Conservation (phyloP, 2,113 vertebrate species). For the Theristicus caerulescens region DNA sequence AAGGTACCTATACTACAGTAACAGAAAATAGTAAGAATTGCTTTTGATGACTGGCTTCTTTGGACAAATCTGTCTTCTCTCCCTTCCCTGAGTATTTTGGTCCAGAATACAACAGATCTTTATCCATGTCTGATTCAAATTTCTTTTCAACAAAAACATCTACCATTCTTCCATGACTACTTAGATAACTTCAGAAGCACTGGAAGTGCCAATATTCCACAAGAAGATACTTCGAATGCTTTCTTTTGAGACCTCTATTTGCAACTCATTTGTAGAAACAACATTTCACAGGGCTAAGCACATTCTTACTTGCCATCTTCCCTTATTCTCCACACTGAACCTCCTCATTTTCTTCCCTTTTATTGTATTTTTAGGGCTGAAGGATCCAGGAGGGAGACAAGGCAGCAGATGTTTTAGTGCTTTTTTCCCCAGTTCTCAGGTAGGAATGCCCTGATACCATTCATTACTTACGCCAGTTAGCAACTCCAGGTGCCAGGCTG, state of each 20-base stretch:
- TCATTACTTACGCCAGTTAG: background rate
- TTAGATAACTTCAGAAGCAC: background rate
- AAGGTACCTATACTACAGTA: background rate
- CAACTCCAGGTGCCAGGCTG: background rate
- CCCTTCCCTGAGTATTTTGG: background rate
- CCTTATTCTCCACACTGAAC: background rate
- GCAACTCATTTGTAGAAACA: background rate
- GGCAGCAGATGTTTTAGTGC: background rate
- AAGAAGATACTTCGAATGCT: background rate
- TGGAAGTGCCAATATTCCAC: background rate
- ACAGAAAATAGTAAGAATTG: background rate
- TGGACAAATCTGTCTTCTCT: background rate
- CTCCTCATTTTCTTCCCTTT: background rate
- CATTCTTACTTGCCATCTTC: background rate
- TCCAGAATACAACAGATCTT: background rate
- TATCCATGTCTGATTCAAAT: background rate
- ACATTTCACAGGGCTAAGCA: background rate
- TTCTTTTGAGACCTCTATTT: background rate
- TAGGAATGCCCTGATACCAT: background rate
- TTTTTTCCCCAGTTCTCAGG: background rate
- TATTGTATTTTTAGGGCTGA: background rate
- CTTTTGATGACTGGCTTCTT: background rate
- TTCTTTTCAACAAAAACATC: background rate
- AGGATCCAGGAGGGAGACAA: background rate
- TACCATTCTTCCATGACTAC: background rate